These are phyloP conservation scores for Vespertilio murinus DNA, from an alignment of 2,797 vertebrate genomes.

Conservation along the genomic window DNA sequence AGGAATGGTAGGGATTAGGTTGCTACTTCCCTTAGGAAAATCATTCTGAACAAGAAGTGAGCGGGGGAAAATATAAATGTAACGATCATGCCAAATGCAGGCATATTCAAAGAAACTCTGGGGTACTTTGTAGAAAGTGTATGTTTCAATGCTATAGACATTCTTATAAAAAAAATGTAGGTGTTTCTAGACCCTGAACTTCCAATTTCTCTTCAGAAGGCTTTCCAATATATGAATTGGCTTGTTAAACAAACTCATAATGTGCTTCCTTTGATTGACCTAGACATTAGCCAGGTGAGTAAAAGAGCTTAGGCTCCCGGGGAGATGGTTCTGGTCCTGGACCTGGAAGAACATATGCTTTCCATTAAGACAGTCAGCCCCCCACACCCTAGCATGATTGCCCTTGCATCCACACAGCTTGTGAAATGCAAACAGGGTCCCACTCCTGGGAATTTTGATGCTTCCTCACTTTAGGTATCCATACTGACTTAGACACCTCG, in stretches of 20 bases:
- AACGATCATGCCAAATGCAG: background rate
- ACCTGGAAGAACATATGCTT: background rate
- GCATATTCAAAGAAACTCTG: background rate
- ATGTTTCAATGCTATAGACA: background rate
- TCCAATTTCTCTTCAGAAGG: background rate
- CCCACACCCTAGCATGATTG: background rate
- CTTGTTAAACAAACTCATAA: background rate
- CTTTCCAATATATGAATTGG: background rate
- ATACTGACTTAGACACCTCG: rapidly evolving
- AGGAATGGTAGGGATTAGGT: background rate
- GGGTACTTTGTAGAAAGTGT: background rate
- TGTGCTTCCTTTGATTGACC: conserved; percentile 6
- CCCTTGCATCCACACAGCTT: background rate
- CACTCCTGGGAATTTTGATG: background rate
- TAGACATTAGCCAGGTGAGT: background rate
- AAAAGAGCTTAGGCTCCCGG: background rate
- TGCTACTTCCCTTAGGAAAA: conserved; percentile 26
- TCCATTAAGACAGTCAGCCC: background rate
- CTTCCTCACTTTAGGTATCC: background rate
- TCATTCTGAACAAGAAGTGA: background rate
- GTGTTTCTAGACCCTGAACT: background rate
- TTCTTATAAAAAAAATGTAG: background rate
- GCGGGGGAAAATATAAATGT: background rate
- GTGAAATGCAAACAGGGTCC: background rate
- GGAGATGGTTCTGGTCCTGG: background rate